These are phyloP conservation scores for Drosophila merina DNA, from an alignment of 2,888 invertebrate species.

Conservation along the genomic window DNA sequence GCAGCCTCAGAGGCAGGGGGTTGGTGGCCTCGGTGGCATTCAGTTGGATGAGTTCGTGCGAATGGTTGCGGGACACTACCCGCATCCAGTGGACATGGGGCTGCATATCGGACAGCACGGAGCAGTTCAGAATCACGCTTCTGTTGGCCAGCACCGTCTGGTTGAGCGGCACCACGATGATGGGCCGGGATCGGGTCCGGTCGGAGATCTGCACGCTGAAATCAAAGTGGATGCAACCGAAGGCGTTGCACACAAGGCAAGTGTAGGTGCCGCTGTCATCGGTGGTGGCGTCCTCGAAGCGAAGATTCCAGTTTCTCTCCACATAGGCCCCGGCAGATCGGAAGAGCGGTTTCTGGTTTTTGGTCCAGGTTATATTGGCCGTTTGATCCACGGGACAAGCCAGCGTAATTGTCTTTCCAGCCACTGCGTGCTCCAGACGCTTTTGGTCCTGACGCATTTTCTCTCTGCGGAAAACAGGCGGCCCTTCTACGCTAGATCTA, in stretches of 20 bases:
- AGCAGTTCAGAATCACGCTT: conserved; percentile 90
- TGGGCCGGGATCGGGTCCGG: conserved; percentile 92
- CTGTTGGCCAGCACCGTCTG: conserved; percentile 90
- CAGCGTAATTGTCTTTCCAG: conserved; percentile 88
- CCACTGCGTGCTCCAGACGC: conserved; percentile 85
- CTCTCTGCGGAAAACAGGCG: conserved; percentile 39
- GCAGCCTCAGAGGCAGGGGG: conserved; percentile 88
- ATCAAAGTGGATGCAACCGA: conserved; percentile 91
- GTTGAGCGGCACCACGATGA: conserved; percentile 93
- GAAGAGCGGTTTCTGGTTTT: conserved; percentile 88
- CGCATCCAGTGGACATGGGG: conserved; percentile 92
- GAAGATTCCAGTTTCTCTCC: conserved; percentile 89
- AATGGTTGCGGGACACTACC: conserved; percentile 63
- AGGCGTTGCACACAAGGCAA: conserved; percentile 92
- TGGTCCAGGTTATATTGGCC: conserved; percentile 94
- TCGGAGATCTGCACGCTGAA: conserved; percentile 89
- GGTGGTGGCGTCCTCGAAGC: conserved; percentile 91
- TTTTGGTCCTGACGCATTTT: neutral
- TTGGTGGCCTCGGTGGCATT: conserved; percentile 50
- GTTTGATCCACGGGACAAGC: conserved; percentile 88
- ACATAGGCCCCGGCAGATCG: conserved; percentile 88
- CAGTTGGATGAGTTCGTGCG: conserved; percentile 27
- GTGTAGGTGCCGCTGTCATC: conserved; percentile 95
- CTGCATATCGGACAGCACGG: conserved; percentile 92
- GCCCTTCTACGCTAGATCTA: conserved; percentile 24